A percentile compares a stretch with the other conserved stretches of the same genome.
Conservation (phyloP, 2,113 vertebrate genomes). For the Colossoma macropomum region DNA sequence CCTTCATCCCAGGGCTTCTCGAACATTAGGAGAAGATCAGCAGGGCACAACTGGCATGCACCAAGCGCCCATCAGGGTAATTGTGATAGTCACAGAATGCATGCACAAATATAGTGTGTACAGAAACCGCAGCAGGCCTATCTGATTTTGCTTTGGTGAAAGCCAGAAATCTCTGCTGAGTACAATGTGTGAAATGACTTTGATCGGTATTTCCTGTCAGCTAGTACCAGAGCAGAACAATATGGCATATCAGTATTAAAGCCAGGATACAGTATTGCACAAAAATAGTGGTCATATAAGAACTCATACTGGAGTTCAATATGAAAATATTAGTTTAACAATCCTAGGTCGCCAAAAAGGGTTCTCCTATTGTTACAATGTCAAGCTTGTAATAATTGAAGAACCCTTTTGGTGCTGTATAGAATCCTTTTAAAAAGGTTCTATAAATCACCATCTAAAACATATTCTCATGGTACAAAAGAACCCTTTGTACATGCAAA, state of each 20-base stretch:
- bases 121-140: neutral
- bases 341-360: too few relatives aligned
- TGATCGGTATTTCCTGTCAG: too few relatives aligned
- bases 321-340: neutral
- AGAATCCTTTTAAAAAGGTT: too few relatives aligned
- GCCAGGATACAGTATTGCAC: neutral
- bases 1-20: slow-evolving; percentile 17
- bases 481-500: too few relatives aligned
- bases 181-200: neutral
- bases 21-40: slow-evolving; percentile 26
- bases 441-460: too few relatives aligned
- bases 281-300: neutral
- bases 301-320: neutral
- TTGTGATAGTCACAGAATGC: slow-evolving; percentile 21
- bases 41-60: neutral
- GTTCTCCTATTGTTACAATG: too few relatives aligned
- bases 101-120: neutral
- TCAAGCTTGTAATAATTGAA: too few relatives aligned
- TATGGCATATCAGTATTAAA: neutral
- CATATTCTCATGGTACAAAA: too few relatives aligned
- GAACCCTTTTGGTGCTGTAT: too few relatives aligned
- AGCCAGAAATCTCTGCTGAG: neutral
- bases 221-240: too few relatives aligned
- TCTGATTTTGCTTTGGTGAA: slow-evolving; percentile 10
- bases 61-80: slow-evolving; percentile 7